Conservation (phyloP, 2,113 vertebrate genomes). For the Todiramphus chloris region DNA sequence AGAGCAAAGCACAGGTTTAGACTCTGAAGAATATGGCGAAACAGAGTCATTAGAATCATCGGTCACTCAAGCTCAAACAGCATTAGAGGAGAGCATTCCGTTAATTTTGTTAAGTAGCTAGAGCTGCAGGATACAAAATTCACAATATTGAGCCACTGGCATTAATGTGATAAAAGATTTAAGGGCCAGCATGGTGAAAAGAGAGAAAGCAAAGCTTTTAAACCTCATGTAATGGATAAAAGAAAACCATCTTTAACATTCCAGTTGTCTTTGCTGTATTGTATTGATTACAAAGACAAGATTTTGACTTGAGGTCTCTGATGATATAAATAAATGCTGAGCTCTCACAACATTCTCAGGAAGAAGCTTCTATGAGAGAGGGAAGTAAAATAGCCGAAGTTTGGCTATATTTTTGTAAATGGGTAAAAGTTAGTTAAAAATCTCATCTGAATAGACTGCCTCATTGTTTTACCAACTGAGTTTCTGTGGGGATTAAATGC, state of each 20-base stretch:
- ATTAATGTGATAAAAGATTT: background rate
- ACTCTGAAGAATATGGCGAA: background rate
- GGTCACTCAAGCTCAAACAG: background rate
- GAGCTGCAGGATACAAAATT: constrained; percentile 11
- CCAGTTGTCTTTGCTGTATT: background rate
- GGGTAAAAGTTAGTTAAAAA: background rate
- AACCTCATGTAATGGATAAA: background rate
- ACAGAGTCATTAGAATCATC: background rate
- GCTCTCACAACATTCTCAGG: background rate
- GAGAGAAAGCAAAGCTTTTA: constrained; percentile 6
- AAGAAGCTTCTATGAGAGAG: background rate
- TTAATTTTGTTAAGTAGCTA: constrained; percentile 7
- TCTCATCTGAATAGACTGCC: background rate
- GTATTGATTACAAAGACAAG: background rate
- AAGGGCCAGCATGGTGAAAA: background rate
- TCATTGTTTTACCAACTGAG: background rate
- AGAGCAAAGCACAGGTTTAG: background rate
- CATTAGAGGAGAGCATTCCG: background rate
- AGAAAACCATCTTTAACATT: background rate
- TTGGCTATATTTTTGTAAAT: background rate
- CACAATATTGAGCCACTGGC: background rate
- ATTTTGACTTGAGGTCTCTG: background rate
- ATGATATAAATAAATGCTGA: background rate
- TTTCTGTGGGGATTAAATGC: background rate
- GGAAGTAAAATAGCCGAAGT: background rate